These are phyloP conservation scores for Teinopalpus imperialis DNA, from an alignment of 2,888 invertebrate genomes.

Conservation along the genomic window DNA sequence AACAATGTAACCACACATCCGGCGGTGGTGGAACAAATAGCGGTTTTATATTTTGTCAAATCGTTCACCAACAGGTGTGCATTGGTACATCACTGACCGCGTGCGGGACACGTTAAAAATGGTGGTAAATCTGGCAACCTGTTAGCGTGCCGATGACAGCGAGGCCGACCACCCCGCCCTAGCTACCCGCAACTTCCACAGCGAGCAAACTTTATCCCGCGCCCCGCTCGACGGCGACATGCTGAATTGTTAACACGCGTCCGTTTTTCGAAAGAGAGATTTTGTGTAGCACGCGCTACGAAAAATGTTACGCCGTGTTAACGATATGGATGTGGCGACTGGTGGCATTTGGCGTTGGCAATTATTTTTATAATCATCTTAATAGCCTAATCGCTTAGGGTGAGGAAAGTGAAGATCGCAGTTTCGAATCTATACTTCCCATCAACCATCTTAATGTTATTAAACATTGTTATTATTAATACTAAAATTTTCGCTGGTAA, in stretches of 20 bases:
- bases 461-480: no score
- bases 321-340: no score
- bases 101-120: slow-evolving; percentile 66
- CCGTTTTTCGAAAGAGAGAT: slow-evolving; percentile 34
- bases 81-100: slow-evolving; percentile 62
- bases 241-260: slow-evolving; percentile 48
- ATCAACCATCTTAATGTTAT: no score
- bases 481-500: no score
- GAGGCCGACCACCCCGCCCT: slow-evolving; percentile 35
- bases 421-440: no score
- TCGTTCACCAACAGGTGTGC: slow-evolving; percentile 64
- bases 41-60: slow-evolving; percentile 27
- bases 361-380: no score
- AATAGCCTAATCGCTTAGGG: no score
- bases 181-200: slow-evolving; percentile 48
- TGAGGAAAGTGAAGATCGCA: neutral
- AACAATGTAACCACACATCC: no score
- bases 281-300: slow-evolving; percentile 18
- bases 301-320: no score
- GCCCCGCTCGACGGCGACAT: slow-evolving; percentile 29
- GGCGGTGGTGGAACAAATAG: no score
- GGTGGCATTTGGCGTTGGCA: no score
- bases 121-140: slow-evolving; percentile 77
- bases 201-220: slow-evolving; percentile 45
- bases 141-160: slow-evolving; percentile 52